Evolutionary conservation across 1,140 invertebrate species (phyloP).

Genomic region (Watersipora subatra): DNA sequence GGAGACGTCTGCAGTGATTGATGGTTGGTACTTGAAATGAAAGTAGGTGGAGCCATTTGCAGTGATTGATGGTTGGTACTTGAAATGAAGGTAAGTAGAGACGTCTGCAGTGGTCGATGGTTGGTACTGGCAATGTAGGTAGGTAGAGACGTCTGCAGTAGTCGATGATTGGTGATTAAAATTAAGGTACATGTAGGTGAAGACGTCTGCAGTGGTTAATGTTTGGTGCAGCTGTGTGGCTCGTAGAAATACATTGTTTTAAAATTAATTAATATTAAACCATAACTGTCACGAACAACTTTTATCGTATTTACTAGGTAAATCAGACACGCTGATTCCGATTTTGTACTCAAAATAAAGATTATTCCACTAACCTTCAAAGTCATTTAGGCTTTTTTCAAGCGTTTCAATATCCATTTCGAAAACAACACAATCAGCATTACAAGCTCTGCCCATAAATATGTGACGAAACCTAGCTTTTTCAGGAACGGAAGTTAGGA

Average conservation of each 20-base stretch:
- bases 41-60: constrained; percentile 46
- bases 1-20: neutral
- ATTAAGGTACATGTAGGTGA: neutral
- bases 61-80: constrained; percentile 48
- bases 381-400: too few species aligned
- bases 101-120: neutral
- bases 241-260: neutral
- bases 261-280: neutral
- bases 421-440: too few species aligned
- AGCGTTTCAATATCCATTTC: too few species aligned
- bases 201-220: neutral
- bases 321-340: too few species aligned
- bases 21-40: constrained; percentile 66
- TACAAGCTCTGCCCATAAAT: too few species aligned
- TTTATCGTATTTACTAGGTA: too few species aligned
- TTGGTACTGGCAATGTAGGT: constrained; percentile 86
- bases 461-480: too few species aligned
- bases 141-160: constrained; percentile 4
- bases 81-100: constrained; percentile 69
- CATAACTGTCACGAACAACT: too few species aligned
- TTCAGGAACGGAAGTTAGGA: too few species aligned
- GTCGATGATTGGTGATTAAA: neutral
- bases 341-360: too few species aligned
- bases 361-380: too few species aligned
- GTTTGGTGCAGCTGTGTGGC: neutral